A percentile compares a stretch with the other conserved stretches of the same genome.
Conservation (phyloP, 2,888 invertebrate species). For the Plagodis dolabraria region DNA sequence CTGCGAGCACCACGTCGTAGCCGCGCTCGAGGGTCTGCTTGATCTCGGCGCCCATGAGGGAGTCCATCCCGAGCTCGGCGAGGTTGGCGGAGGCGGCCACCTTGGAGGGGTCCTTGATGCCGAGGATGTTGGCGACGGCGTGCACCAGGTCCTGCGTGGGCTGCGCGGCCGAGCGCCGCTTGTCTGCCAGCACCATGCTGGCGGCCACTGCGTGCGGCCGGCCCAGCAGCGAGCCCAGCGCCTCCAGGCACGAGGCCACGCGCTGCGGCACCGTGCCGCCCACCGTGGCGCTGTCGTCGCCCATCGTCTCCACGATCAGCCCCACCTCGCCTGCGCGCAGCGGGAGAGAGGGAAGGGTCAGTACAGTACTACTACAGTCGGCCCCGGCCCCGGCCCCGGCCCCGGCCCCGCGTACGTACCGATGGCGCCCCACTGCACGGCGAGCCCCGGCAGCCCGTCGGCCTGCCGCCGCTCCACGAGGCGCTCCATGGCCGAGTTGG, state of each 20-base stretch:
- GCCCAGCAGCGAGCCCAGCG: constrained; percentile 95
- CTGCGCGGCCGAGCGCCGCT: constrained; percentile 86
- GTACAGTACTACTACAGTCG: too few relatives aligned
- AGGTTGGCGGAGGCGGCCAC: constrained; percentile 90
- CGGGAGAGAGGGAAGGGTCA: too few relatives aligned
- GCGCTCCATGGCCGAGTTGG: constrained; percentile 99
- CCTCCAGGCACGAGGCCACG: constrained; percentile 95
- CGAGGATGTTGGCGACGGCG: constrained; percentile 94
- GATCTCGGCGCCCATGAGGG: constrained; percentile 99
- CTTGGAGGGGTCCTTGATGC: constrained; percentile 93
- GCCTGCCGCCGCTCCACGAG: constrained; percentile 94
- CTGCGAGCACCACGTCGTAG: constrained; percentile 95
- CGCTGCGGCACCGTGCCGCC: constrained; percentile 98
- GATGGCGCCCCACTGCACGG: constrained; percentile 99
- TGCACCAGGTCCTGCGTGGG: constrained; percentile 87
- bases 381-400: neutral
- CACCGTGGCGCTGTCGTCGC: constrained; percentile 94
- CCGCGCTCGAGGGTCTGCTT: constrained; percentile 97
- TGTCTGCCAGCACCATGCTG: constrained; percentile 95
- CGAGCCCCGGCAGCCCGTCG: constrained; percentile 93
- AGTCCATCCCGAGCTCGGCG: constrained; percentile 98
- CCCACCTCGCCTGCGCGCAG: constrained; percentile 92
- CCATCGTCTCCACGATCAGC: constrained; percentile 94
- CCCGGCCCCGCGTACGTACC: neutral
- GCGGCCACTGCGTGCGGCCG: constrained; percentile 93